Evolutionary conservation across 2,113 vertebrate species (phyloP), one percentile per base, ranked within the genome.

Genomic region (Macaca mulatta): DNA sequence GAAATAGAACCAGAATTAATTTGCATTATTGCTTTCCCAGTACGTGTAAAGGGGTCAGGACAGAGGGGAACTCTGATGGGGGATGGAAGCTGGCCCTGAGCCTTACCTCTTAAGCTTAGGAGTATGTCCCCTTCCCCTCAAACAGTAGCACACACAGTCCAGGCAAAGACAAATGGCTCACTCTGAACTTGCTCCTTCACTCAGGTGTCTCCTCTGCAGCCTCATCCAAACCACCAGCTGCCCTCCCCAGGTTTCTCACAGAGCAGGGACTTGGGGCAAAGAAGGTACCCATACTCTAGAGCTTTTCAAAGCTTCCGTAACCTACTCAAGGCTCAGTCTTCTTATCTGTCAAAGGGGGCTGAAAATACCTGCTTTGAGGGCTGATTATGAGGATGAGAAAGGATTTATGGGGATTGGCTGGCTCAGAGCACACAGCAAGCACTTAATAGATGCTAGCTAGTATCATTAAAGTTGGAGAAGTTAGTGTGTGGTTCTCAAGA

Each of bases 141-240:
- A 16, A 64, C 14, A 52, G 52, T 38, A 30, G 78, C 67, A 18
- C 32, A 17, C 5, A 27, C 40, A 20, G 38, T 35, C 32, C 64
- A 2, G 9, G 52, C 52, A 4, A 5, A 48, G 35, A 67, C 23
- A 9, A 25, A 8, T 2, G 0, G 14, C 16, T 10, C 43, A 11
- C 78, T 17, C 11, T 1, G 6, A 35, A 43, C 48, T 7, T 0
- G 59, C 4, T 8, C 67, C 52, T 48, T 40, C 27, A 8, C 13
- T 45, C 6, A 1, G 23, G 22, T 5, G 23, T 55, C 50, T 1
- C 50, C 43, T 40, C 64, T 38, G 52, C 50, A 72, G 32, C 64
- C 75, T 25, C 7, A 38, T 4, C 4, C 52, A 45, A 8, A 45
- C 2, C 6, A 27, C 12, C 17, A 7, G 3, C 25, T 4, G 59